Evolutionary conservation across 2,113 vertebrate genomes (phyloP).

Genomic region (Heterochromis multidens): DNA sequence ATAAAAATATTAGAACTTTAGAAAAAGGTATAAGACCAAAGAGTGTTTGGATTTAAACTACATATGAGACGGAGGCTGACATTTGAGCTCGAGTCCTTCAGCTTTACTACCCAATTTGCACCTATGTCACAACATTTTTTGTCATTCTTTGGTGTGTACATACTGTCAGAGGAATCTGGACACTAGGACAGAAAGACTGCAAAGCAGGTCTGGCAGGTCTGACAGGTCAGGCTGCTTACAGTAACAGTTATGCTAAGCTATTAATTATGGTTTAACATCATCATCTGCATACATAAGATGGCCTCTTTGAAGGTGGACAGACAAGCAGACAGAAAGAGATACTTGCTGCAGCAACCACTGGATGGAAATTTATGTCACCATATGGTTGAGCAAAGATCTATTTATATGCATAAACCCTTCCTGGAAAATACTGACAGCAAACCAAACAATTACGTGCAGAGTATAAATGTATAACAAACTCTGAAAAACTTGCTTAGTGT

Average conservation of each 20-base stretch:
- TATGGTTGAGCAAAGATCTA: neutral
- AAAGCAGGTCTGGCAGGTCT: constrained; percentile 46
- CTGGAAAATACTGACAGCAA: constrained; percentile 24
- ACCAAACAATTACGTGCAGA: neutral
- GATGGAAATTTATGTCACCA: constrained; percentile 34
- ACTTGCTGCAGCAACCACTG: constrained; percentile 22
- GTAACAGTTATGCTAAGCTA: neutral
- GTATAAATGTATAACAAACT: neutral
- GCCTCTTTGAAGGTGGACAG: neutral
- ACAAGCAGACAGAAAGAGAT: neutral
- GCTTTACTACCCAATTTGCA: neutral
- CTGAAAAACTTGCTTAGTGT: neutral
- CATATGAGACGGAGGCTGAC: neutral
- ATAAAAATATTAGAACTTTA: neutral
- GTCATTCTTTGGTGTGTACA: neutral
- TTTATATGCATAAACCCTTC: neutral
- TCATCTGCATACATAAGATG: neutral
- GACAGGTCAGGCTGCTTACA: constrained; percentile 24
- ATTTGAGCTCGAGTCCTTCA: neutral
- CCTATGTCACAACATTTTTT: neutral
- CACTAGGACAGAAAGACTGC: neutral
- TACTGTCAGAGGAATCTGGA: constrained; percentile 33
- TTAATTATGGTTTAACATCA: neutral
- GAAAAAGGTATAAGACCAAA: neutral
- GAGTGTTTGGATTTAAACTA: neutral